Evolutionary conservation across 2,113 vertebrate species (phyloP).

Genomic region (Trematomus loennbergii): DNA sequence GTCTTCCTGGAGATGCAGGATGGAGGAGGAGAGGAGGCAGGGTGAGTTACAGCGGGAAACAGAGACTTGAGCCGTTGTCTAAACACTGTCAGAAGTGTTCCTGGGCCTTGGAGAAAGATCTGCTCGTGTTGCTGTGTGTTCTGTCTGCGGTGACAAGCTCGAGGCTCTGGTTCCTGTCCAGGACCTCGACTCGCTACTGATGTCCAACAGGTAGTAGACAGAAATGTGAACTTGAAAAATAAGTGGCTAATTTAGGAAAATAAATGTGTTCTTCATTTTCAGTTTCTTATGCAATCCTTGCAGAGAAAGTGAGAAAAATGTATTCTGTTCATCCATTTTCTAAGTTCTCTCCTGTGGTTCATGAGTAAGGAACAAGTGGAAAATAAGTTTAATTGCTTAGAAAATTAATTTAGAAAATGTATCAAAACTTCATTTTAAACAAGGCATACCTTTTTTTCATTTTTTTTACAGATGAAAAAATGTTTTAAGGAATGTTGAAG

Average conservation of each 20-base stretch:
- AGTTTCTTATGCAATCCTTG: background rate
- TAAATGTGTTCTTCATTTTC: slow-evolving; percentile 14
- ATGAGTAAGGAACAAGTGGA: no score
- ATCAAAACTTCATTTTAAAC: no score
- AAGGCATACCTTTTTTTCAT: no score
- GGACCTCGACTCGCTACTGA: slow-evolving; percentile 9
- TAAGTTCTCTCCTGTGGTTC: no score
- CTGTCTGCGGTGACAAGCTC: slow-evolving; percentile 60
- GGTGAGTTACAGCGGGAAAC: slow-evolving; percentile 72
- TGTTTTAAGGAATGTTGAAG: no score
- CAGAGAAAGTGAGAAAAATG: no score
- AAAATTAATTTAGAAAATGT: no score
- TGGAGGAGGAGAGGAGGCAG: slow-evolving; percentile 26
- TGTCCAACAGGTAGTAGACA: slow-evolving; percentile 14
- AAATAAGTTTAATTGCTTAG: no score
- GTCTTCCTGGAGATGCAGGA: slow-evolving; percentile 25
- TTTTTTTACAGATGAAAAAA: no score
- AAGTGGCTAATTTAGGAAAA: slow-evolving; percentile 17
- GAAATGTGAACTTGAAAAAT: slow-evolving; percentile 12
- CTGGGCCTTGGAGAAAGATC: slow-evolving; percentile 51
- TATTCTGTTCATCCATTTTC: no score
- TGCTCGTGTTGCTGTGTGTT: slow-evolving; percentile 58
- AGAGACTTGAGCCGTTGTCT: slow-evolving; percentile 67
- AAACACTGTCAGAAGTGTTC: slow-evolving; percentile 76
- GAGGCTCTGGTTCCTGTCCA: slow-evolving; percentile 64